Conservation (phyloP, 2,888 invertebrate genomes). For the Gastracanthus pulcherrimus region DNA sequence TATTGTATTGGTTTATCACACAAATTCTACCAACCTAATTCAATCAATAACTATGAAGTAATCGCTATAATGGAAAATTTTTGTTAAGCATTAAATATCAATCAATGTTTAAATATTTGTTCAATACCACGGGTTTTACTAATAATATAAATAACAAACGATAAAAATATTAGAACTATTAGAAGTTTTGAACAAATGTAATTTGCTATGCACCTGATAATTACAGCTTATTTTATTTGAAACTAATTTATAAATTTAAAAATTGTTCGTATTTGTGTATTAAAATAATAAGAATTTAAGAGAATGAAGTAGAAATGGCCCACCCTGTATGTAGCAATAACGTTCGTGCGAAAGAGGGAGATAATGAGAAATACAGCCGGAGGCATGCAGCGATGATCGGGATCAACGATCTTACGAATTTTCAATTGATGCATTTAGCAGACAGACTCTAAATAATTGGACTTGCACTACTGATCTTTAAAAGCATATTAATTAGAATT, state of each 20-base stretch:
- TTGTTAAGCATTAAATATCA: too few species aligned
- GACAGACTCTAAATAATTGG: background rate
- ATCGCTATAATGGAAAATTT: too few species aligned
- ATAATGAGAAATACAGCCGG: constrained; percentile 22
- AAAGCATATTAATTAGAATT: background rate
- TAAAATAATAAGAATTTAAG: background rate
- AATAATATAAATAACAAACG: too few species aligned
- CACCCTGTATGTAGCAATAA: constrained; percentile 33
- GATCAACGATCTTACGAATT: constrained; percentile 51
- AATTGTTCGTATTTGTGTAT: background rate
- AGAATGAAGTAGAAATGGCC: background rate
- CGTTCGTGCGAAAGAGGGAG: constrained; percentile 3
- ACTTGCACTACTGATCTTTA: background rate
- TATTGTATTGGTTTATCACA: too few species aligned
- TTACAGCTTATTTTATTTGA: too few species aligned
- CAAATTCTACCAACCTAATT: too few species aligned
- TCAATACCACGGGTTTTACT: too few species aligned
- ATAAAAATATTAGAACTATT: too few species aligned
- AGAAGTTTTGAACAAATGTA: too few species aligned
- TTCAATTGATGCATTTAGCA: constrained; percentile 40
- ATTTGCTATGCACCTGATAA: too few species aligned
- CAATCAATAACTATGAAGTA: too few species aligned
- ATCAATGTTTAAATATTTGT: too few species aligned
- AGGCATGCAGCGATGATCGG: constrained; percentile 23
- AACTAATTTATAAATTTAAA: background rate